phyloP scores from a whole-genome alignment of 2,888 invertebrate genomes.

The Chrysodeixis includens region DNA sequence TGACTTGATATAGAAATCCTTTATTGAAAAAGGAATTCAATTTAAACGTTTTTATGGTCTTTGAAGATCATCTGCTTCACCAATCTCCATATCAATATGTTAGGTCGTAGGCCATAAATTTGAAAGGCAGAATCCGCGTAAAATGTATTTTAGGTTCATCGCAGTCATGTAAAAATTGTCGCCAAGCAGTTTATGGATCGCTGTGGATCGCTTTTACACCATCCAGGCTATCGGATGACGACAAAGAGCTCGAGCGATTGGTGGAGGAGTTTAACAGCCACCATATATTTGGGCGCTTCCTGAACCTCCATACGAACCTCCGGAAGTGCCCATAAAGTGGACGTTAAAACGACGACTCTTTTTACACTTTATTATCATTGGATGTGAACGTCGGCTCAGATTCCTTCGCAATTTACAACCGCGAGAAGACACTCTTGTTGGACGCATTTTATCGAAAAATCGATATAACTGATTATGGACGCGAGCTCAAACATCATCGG shows the following conservation, averaged over 20 bases:
- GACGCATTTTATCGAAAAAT: conserved; percentile 84
- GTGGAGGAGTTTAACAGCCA: conserved; percentile 77
- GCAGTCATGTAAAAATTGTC: conserved; percentile 56
- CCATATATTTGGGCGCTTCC: conserved; percentile 81
- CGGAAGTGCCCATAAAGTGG: conserved; percentile 87
- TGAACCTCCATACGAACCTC: conserved; percentile 80
- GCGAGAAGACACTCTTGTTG: conserved; percentile 78
- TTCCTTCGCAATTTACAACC: conserved; percentile 84
- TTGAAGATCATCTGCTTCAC: conserved; percentile 20
- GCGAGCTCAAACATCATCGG: conserved; percentile 75
- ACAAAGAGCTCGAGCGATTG: conserved; percentile 74
- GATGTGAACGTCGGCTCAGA: conserved; percentile 87
- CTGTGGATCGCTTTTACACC: conserved; percentile 54
- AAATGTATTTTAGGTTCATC: conserved; percentile 32
- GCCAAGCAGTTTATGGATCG: conserved; percentile 60
- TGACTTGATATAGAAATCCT: not conserved
- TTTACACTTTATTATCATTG: conserved; percentile 89
- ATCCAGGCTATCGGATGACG: conserved; percentile 64
- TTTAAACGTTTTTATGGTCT: not conserved
- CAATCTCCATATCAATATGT: conserved; percentile 33
- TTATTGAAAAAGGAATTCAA: not conserved
- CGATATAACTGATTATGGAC: conserved; percentile 84
- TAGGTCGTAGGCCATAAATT: conserved; percentile 32
- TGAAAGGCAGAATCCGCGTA: conserved; percentile 34
- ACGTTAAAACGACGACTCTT: conserved; percentile 88